These are phyloP conservation scores for Fragum sueziense DNA, from an alignment of 2,888 invertebrate species.

Conservation along the genomic window DNA sequence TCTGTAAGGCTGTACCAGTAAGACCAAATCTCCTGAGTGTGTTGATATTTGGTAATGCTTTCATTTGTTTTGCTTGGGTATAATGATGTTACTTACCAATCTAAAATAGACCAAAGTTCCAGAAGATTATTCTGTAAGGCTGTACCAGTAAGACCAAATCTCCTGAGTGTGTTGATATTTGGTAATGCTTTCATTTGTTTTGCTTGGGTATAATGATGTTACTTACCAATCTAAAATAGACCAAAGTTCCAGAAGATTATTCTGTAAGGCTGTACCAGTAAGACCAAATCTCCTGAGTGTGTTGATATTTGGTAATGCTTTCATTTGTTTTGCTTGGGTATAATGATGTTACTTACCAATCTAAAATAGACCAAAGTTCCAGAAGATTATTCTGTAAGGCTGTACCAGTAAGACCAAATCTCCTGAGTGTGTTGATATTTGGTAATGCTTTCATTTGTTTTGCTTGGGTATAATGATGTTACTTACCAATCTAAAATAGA, in stretches of 20 bases:
- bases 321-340: constrained; percentile 75
- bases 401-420: constrained; percentile 80
- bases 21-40: constrained; percentile 75
- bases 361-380: constrained; percentile 79
- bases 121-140: constrained; percentile 79
- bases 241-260: constrained; percentile 79
- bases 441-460: constrained; percentile 75
- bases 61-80: constrained; percentile 75
- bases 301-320: constrained; percentile 70
- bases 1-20: constrained; percentile 80
- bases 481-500: constrained; percentile 78
- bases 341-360: constrained; percentile 79
- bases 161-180: constrained; percentile 65
- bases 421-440: constrained; percentile 65
- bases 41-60: constrained; percentile 70
- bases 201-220: too few relatives aligned
- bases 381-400: constrained; percentile 79
- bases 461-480: too few relatives aligned
- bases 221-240: constrained; percentile 78
- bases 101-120: constrained; percentile 79
- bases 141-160: constrained; percentile 80
- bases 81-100: constrained; percentile 79
- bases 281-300: constrained; percentile 75
- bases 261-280: constrained; percentile 80
- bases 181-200: constrained; percentile 75